Base-by-base conservation (phyloP, 1,140 invertebrate genomes). In the Bombus sibiricus region DNA sequence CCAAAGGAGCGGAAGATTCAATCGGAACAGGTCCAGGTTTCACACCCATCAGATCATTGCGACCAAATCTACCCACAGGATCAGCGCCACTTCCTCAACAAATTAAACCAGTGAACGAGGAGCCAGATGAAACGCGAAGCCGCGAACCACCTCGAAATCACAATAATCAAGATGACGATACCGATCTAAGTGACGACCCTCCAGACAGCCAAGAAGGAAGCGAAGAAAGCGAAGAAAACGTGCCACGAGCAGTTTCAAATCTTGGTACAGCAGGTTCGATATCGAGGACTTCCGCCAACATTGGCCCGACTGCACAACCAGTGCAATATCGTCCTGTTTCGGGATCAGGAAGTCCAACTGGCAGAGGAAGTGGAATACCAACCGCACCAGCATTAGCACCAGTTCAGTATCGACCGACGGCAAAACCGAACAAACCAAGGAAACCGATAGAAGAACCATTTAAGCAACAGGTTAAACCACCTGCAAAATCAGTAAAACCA, bases 91-190 rank as follows among this genome's bases (percentile, higher is more conserved):
- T 71, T 15, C 13, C 79, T 92, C 95, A 89, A 78, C 93, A 86
- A 74, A 57, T 93, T 1, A 93, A 92, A 75, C 93, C 93, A 10
- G 93, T 94, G 13, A 94, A 83, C 86, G 93, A 93, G 71, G 92
- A 92, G 0, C 84, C 88, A 41, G 89, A 91, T 12, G 92, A 89
- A 1, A 57, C 37, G 32, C 41, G 41, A 57, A 68, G 28, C 32
- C 88, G 90, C 10, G 91, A 92, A 3, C 64, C 89, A 3, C 41
- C 79, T 12, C 89, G 89, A 9, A 91, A 94, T 9, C 93, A 92
- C n/a, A 93, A 93, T 9, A 92, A 87, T 88, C 13, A 86, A 81
- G 25, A 87, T 53, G 34, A 89, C 75, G 53, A 87, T 82, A 3
- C 83, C 47, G 43, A 93, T 74, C 39, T 91, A 88, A 62, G 89